A percentile compares a stretch with the other conserved stretches of the same genome.
phyloP scores from a whole-genome alignment of 2,797 vertebrate species.

The Helicolenus hilgendorfi region DNA sequence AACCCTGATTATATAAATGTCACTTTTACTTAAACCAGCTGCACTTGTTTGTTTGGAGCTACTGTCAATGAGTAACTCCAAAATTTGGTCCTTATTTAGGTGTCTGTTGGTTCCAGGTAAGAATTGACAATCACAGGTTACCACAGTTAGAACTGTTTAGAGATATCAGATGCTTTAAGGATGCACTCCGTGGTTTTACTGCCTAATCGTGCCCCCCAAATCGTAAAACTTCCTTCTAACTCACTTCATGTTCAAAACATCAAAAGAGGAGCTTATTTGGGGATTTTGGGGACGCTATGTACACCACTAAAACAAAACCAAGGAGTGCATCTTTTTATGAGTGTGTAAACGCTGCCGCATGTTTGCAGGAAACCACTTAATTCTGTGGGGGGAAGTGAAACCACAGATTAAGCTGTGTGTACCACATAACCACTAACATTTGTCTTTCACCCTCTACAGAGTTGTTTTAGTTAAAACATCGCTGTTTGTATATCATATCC shows the following conservation, averaged over 20 bases:
- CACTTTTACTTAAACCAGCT: slow-evolving; percentile 29
- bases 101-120: slow-evolving; percentile 1
- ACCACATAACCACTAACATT: slow-evolving; percentile 14
- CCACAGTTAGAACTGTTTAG: not conserved
- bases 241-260: not conserved
- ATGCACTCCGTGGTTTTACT: not conserved
- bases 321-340: slow-evolving; percentile 20
- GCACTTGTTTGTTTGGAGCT: not conserved
- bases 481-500: not conserved
- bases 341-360: slow-evolving; percentile 16
- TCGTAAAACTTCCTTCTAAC: not conserved
- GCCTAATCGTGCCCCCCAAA: not conserved
- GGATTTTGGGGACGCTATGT: not conserved
- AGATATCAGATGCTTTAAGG: slow-evolving; percentile 12
- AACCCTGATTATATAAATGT: not conserved
- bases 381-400: slow-evolving; percentile 10
- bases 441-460: not conserved
- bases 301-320: not conserved
- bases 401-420: slow-evolving; percentile 26
- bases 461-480: not conserved
- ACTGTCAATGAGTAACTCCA: not conserved
- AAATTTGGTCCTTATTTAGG: not conserved
- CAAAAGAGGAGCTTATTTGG: not conserved
- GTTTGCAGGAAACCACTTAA: slow-evolving; percentile 45
- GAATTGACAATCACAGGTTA: slow-evolving; percentile 11